These are phyloP conservation scores for Eurystomus glaucurus DNA, from an alignment of 2,797 vertebrate species.

Conservation along the genomic window DNA sequence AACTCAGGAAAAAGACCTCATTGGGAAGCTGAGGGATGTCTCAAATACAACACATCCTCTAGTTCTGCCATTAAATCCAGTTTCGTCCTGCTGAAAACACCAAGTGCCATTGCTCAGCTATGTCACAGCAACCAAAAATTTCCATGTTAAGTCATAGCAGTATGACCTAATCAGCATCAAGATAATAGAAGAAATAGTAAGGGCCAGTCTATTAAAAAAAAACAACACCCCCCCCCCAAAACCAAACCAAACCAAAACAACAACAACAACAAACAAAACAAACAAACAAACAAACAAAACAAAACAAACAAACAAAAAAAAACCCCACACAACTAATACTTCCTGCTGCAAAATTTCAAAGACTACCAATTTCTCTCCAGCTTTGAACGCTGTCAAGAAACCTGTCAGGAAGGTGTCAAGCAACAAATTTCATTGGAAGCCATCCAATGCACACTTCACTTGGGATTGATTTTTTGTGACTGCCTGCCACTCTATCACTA, in stretches of 20 bases:
- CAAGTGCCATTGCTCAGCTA: neutral
- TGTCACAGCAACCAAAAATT: neutral
- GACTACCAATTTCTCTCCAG: neutral
- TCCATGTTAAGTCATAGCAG: neutral
- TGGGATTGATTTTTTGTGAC: neutral
- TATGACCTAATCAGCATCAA: neutral
- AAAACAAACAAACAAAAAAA: neutral
- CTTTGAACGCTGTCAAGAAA: neutral
- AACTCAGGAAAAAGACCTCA: neutral
- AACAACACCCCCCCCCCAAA: neutral
- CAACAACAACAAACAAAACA: too few relatives aligned
- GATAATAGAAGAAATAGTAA: neutral
- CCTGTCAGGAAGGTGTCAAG: neutral
- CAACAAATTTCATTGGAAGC: neutral
- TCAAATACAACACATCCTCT: accelerated
- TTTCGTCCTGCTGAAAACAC: neutral
- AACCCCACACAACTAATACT: neutral
- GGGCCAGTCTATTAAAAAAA: neutral
- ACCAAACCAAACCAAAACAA: neutral
- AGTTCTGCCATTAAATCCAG: neutral
- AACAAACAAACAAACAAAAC: too few relatives aligned
- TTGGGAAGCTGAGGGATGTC: neutral
- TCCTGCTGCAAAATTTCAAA: neutral
- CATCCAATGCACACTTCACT: neutral
- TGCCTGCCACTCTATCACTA: neutral